phyloP scores from a whole-genome alignment of 1,140 invertebrate genomes.

The Leptestheria dahalacensis region DNA sequence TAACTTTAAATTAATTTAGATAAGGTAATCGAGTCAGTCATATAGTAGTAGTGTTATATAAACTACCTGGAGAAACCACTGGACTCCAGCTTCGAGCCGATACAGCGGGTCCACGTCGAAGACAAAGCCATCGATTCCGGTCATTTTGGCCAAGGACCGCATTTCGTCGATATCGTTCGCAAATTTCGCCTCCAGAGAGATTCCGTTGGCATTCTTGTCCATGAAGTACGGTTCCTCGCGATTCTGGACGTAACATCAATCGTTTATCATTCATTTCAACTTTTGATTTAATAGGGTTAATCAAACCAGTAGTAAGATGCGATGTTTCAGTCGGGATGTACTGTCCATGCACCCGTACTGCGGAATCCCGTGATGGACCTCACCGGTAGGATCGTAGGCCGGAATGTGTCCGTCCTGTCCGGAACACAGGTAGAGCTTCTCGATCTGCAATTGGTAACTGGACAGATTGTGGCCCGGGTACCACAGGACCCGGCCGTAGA shows the following conservation, averaged over 20 bases:
- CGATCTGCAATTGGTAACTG: conserved; percentile 30
- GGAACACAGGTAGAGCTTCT: conserved; percentile 34
- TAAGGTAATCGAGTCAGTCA: not conserved
- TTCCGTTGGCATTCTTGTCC: conserved; percentile 24
- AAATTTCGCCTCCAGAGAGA: conserved; percentile 30
- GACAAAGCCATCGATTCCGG: conserved; percentile 34
- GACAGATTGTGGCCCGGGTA: conserved; percentile 31
- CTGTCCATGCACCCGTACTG: conserved; percentile 35
- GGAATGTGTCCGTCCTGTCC: conserved; percentile 33
- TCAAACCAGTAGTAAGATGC: conserved; percentile 33
- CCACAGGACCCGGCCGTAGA: conserved; percentile 35
- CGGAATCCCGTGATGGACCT: conserved; percentile 30
- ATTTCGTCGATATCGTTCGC: conserved; percentile 25
- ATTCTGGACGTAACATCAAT: conserved; percentile 31
- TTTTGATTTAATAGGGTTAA: not conserved
- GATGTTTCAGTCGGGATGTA: conserved; percentile 28
- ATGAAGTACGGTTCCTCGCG: conserved; percentile 26
- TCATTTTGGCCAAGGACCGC: conserved; percentile 21
- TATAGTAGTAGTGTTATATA: not conserved
- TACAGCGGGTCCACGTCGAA: conserved; percentile 32
- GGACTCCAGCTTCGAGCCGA: conserved; percentile 29
- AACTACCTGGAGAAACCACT: conserved; percentile 30
- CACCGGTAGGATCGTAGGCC: conserved; percentile 33
- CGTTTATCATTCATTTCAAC: too few relatives aligned
- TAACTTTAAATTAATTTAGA: not conserved